A percentile compares a stretch with the other conserved stretches of the same genome.
Conservation (phyloP, 2,888 invertebrate genomes). For the Luffia ferchaultella region DNA sequence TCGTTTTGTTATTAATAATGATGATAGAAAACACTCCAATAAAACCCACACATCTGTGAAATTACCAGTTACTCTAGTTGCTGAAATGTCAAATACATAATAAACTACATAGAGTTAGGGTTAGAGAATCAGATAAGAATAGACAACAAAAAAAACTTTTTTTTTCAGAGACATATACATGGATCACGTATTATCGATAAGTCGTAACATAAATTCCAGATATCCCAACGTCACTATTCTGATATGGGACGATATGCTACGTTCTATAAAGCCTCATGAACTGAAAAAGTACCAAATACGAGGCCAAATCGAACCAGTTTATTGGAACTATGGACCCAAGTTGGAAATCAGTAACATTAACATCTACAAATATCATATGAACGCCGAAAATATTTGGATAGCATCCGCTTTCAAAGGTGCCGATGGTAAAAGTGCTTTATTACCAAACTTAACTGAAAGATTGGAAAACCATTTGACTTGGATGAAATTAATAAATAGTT, state of each 20-base stretch:
- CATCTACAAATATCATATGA: conserved; percentile 28
- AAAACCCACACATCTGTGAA: too few relatives aligned
- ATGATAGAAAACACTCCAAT: too few relatives aligned
- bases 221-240: conserved; percentile 66
- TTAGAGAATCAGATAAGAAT: too few relatives aligned
- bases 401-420: conserved; percentile 89
- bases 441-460: conserved; percentile 69
- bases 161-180: conserved; percentile 66
- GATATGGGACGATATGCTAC: conserved; percentile 87
- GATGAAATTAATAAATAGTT: conserved; percentile 65
- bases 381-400: conserved; percentile 77
- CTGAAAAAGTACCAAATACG: conserved; percentile 48
- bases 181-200: conserved; percentile 66
- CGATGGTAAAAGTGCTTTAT: conserved; percentile 54
- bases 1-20: too few relatives aligned
- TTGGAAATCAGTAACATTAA: conserved; percentile 23
- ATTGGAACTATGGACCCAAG: conserved; percentile 71
- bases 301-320: conserved; percentile 69
- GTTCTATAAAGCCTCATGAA: conserved; percentile 55
- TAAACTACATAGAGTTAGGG: too few relatives aligned
- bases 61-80: too few relatives aligned
- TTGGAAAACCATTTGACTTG: conserved; percentile 77
- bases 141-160: conserved; percentile 1
- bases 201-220: conserved; percentile 44
- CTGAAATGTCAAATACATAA: too few relatives aligned